Evolutionary conservation across 2,888 invertebrate species (phyloP).

Genomic region (Eupithecia subumbrata): DNA sequence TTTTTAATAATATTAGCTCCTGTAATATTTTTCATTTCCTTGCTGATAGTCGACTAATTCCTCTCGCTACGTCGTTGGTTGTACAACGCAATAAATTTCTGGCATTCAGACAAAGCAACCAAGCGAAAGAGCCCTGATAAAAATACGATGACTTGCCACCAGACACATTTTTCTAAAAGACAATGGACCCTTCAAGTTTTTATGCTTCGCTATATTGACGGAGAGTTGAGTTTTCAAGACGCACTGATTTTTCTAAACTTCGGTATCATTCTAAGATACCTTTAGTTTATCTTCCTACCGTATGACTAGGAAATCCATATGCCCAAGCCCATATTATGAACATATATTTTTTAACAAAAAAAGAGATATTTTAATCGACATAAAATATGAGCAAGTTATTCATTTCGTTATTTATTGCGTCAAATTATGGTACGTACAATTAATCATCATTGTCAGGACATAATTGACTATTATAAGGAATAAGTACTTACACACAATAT

Average conservation of each 20-base stretch:
- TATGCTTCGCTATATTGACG: conserved; percentile 28
- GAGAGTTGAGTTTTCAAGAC: conserved; percentile 4
- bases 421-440: no score
- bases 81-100: conserved; percentile 80
- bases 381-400: not conserved
- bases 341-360: not conserved
- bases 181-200: conserved; percentile 53
- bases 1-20: not conserved
- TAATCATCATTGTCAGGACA: no score
- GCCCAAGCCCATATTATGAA: not conserved
- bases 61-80: conserved; percentile 71
- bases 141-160: conserved; percentile 74
- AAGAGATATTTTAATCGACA: not conserved
- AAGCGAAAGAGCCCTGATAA: conserved; percentile 76
- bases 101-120: conserved; percentile 75
- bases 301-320: no score
- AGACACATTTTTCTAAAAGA: conserved; percentile 75
- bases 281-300: not conserved
- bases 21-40: conserved; percentile 31
- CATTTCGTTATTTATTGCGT: no score
- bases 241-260: not conserved
- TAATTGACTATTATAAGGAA: no score
- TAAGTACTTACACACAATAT: no score
- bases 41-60: conserved; percentile 76
- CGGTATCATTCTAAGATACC: not conserved